phyloP scores from a whole-genome alignment of 64 coral and sea anemone species.

The Stichodactyla helianthus region DNA sequence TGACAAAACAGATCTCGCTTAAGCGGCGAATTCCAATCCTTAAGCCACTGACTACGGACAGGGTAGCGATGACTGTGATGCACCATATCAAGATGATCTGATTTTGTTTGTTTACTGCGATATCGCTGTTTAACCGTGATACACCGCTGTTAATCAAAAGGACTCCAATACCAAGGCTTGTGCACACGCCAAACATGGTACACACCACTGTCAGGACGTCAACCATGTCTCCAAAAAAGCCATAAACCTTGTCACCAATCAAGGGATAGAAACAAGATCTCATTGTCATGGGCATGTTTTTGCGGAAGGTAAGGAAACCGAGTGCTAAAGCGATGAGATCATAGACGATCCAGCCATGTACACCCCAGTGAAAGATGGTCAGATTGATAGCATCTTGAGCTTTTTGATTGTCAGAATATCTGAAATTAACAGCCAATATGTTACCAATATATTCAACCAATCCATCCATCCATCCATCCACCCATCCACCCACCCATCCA shows the following conservation, averaged over 20 bases:
- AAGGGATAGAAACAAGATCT: slow-evolving; percentile 71
- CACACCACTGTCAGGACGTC: slow-evolving; percentile 58
- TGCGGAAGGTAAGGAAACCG: slow-evolving; percentile 38
- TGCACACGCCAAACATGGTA: slow-evolving; percentile 74
- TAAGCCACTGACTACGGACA: slow-evolving; percentile 47
- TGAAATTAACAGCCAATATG: background rate
- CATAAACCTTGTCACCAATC: slow-evolving; percentile 51
- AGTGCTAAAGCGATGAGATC: slow-evolving; percentile 49
- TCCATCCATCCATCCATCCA: no score
- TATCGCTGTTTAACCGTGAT: slow-evolving; percentile 21
- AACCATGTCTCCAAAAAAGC: slow-evolving; percentile 55
- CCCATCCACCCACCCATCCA: no score
- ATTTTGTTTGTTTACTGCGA: background rate
- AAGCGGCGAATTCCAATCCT: slow-evolving; percentile 53
- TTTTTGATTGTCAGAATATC: slow-evolving; percentile 60
- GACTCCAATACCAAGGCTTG: slow-evolving; percentile 61
- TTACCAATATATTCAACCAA: background rate
- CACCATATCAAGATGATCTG: slow-evolving; percentile 64
- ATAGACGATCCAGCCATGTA: slow-evolving; percentile 70
- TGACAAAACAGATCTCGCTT: slow-evolving; percentile 48
- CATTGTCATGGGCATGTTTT: slow-evolving; percentile 64
- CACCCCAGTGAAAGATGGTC: slow-evolving; percentile 72
- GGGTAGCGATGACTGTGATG: slow-evolving; percentile 35
- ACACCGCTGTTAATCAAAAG: slow-evolving; percentile 57
- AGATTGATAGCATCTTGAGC: slow-evolving; percentile 75